These are phyloP conservation scores for Gastrophysa polygoni DNA, from an alignment of 2,888 invertebrate genomes.

Conservation along the genomic window DNA sequence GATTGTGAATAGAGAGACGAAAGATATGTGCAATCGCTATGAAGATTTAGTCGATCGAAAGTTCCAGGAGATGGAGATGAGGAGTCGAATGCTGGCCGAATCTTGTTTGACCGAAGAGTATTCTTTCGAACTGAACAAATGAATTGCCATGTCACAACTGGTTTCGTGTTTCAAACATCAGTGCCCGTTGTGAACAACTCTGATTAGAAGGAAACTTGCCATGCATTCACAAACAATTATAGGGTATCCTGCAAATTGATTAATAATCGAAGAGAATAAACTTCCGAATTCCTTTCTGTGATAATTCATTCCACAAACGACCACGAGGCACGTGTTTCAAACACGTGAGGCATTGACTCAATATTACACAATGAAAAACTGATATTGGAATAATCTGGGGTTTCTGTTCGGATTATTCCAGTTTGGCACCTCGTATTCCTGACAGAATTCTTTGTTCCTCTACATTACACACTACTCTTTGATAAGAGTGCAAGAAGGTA, in stretches of 20 bases:
- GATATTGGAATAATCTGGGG: no score
- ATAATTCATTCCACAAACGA: background rate
- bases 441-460: no score
- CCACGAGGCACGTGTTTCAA: background rate
- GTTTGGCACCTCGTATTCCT: no score
- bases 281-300: background rate
- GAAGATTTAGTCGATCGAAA: slow-evolving; percentile 10
- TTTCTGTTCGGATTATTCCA: no score
- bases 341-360: background rate
- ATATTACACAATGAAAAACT: no score
- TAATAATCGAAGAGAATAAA: background rate
- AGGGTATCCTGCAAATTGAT: background rate
- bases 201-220: no score
- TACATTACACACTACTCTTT: no score
- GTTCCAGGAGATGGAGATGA: slow-evolving; percentile 16
- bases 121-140: slow-evolving; percentile 3
- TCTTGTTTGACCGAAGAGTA: slow-evolving; percentile 1
- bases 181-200: no score
- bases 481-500: no score
- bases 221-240: background rate
- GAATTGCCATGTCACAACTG: no score
- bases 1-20: slow-evolving; percentile 12
- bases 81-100: slow-evolving; percentile 1
- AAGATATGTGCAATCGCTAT: slow-evolving; percentile 12
- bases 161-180: background rate